Evolutionary conservation across 1,140 invertebrate genomes (phyloP), one percentile per base, ranked within the genome.

Genomic region (Drosophila pseudoobscura): DNA sequence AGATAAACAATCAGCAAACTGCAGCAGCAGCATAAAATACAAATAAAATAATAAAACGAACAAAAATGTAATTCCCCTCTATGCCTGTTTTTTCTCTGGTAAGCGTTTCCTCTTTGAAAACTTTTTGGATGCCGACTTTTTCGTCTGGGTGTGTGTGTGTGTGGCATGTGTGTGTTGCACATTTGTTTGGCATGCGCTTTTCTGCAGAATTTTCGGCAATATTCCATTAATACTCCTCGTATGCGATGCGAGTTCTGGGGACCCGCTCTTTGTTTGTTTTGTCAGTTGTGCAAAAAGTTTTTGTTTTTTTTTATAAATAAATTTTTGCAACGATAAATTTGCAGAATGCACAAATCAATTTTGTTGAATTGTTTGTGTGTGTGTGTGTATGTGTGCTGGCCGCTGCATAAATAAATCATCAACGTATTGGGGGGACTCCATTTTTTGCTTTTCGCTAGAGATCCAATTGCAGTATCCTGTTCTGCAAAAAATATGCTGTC

Each of bases 131-230:
- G 73, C 51, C 71, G 68, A 46, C 22, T 78, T 87, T 82, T 75
- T 54, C 62, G 53, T 20, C 20, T 20, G 53, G 54, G 54, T 72
- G 71, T 76, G 65, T 63, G 65, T 63, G 56, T 49, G 35, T 45
- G 55, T 63, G 22, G 62, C 63, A 47, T 43, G 24, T 69, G 55
- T 62, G 35, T 61, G 29, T 47, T 64, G 31, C 55, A 55, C 73
- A 54, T 77, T 22, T 80, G 47, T 64, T 77, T 75, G 88, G 68
- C 69, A 72, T 85, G 80, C 82, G 78, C 78, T 87, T 85, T 85
- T 85, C 82, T 85, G 78, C 70, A 60, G 83, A 85, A 85, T 88
- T 85, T 85, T 88, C 82, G 83, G 74, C 78, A 78, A 85, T 88
- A 87, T 85, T 85, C 82, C 82, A 85, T 87, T 85, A 85, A 85